Conservation (phyloP, 2,888 invertebrate genomes). For the Dastarcus helophoroides region DNA sequence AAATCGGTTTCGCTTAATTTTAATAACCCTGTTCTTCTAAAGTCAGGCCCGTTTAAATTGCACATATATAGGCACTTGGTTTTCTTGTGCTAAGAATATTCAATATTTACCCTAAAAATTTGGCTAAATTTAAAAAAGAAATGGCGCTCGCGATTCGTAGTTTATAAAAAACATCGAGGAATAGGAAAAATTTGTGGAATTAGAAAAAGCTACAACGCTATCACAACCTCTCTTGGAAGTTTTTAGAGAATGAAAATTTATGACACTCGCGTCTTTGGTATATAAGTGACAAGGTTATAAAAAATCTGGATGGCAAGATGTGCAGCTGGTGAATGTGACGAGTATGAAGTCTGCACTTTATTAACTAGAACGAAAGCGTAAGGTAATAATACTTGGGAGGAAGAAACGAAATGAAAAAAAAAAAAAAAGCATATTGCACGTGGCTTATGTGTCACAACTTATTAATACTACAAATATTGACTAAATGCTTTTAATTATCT, state of each 20-base stretch:
- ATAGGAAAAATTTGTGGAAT: conserved; percentile 3
- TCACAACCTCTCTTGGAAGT: conserved; percentile 40
- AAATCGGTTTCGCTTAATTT: too few relatives aligned
- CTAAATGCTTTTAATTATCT: conserved; percentile 32
- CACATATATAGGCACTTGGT: conserved; percentile 38
- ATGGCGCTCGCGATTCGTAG: background rate
- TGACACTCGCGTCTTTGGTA: conserved; percentile 39
- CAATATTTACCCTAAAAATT: too few relatives aligned
- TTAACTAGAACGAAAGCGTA: conserved; percentile 27
- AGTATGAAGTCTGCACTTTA: conserved; percentile 18
- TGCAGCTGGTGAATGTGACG: conserved; percentile 15
- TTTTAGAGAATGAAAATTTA: conserved; percentile 25
- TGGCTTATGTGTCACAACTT: conserved; percentile 29
- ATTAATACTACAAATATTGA: conserved; percentile 33
- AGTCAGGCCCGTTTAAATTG: conserved; percentile 39
- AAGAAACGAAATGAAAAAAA: conserved; percentile 11
- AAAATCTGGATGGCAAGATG: conserved; percentile 25
- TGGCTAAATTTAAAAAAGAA: background rate
- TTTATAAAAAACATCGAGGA: background rate
- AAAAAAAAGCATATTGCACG: conserved; percentile 35
- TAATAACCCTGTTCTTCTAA: conserved; percentile 21
- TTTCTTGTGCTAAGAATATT: too few relatives aligned
- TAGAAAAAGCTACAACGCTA: conserved; percentile 27
- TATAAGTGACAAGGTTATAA: conserved; percentile 13
- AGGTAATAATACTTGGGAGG: conserved; percentile 30